Base-by-base conservation (phyloP, 1,140 invertebrate genomes). In the Platorchestia sp. region DNA sequence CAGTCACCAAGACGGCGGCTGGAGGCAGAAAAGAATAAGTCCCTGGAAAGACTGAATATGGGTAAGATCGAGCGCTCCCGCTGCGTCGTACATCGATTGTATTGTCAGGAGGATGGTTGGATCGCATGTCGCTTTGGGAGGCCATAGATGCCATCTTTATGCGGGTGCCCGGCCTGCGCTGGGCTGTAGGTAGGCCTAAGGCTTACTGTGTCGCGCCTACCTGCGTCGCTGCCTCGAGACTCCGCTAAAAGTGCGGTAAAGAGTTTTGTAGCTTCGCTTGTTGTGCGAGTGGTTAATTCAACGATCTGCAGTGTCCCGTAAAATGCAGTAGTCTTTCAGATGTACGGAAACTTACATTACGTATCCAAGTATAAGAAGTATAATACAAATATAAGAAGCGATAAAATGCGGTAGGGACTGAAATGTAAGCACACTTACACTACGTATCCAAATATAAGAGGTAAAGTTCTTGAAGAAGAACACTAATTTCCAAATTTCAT, bases 31-130 rank as follows among this genome's bases (percentile, higher is more conserved):
- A 89, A 45, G 91, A 47, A 93, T 93, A 93, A 93, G 41, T 93
- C 40, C 91, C 45, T 45, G 43, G 44, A 93, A 93, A 93, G 91
- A n/a, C 91, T 47, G 91, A 93, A 93, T 93, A 93, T 47, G 91
- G 91, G 91, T 93, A 47, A 93, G 91, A 93, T 93, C 47, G 43
- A 44, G 19, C 19, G 40, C 43, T 93, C 91, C 91, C 44, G 91
- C 91, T 93, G 91, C 45, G 91, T 3, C 36, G 91, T n/a, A 93
- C 91, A 93, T 93, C 91, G 91, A 93, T 93, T 93, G 91, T 93
- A 93, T 93, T 93, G 91, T 93, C 91, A 93, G 91, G 44, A 93
- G 91, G 91, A 93, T 6, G 91, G 91, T 93, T 47, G 91, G 91
- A 93, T 93, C 91, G 44, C 91, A 93, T 93, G 91, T 93, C 91